Base-by-base conservation (phyloP, 2,888 invertebrate genomes). In the Cheilosia vulpina region DNA sequence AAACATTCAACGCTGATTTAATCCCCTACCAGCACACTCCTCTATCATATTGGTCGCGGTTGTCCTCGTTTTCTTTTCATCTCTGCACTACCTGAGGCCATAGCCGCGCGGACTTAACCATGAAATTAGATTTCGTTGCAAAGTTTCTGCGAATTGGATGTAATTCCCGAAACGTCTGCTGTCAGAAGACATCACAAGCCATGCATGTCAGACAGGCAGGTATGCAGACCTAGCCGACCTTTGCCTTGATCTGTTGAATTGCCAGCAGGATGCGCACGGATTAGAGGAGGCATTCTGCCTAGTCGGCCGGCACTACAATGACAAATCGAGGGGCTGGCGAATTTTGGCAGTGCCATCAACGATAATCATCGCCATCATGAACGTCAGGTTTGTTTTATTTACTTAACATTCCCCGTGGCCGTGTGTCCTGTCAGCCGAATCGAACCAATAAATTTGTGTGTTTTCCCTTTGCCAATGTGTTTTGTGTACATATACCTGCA, bases 371-470 rank as follows among this genome's bases (percentile, higher is more conserved):
- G 60, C 55, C 66, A 73, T 83, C 63, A 62, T 78, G 76, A 65
- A n/a, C 41, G 31, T 62, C 50, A 43, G 31, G 52, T 19, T 55
- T 27, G 41, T 55, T 55, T 47, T 47, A 19, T 13, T 38, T 62
- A 17, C 47, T 43, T 13, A 9, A 43, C 19, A 60, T 63, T 4
- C 15, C 55, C 47, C 15, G n/a, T 27, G 24, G 72, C 68, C 66
- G 52, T 69, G 43, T 85, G 72, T 85, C 80, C 81, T 85, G 80
- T 81, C 81, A 85, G 72, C 66, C 85, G 81, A 76, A 72, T 79
- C 85, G 85, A 85, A 72, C 76, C 62, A 68, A 81, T 68, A 68
- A 60, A 78, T 63, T 77, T 81, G 75, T 38, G 19, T 47, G 21
- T 72, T 15, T 15, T 60, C 41, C 45, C 47, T 34, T 65, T 71